Conservation (phyloP, 2,888 invertebrate species). For the Aporophyla lueneburgensis region DNA sequence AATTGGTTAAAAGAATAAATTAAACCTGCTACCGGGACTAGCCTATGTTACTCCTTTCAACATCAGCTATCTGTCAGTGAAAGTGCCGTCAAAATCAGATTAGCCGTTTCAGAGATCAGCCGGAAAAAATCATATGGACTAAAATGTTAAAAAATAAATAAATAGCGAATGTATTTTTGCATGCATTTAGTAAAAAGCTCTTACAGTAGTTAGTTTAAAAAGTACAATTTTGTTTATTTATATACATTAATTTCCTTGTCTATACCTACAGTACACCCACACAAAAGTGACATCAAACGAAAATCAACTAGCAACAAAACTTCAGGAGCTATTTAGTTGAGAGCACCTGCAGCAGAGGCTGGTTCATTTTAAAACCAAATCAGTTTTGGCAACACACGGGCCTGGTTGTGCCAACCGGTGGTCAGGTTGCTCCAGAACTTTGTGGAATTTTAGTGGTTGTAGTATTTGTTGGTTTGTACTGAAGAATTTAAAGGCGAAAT, state of each 20-base stretch:
- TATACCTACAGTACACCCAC: background rate
- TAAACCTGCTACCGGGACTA: too few relatives aligned
- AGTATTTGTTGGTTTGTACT: conserved; percentile 23
- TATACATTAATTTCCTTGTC: background rate
- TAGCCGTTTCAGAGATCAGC: too few relatives aligned
- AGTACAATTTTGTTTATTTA: too few relatives aligned
- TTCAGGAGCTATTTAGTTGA: conserved; percentile 39
- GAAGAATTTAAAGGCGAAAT: background rate
- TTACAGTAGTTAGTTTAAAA: too few relatives aligned
- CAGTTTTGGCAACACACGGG: conserved; percentile 65
- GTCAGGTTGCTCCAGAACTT: conserved; percentile 45
- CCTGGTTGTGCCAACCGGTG: conserved; percentile 46
- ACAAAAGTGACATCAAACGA: conserved; percentile 26
- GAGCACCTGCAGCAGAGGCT: conserved; percentile 37
- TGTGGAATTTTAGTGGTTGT: conserved; percentile 26
- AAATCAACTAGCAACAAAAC: conserved; percentile 24
- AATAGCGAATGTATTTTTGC: too few relatives aligned
- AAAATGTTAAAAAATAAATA: too few relatives aligned
- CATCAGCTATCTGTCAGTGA: too few relatives aligned
- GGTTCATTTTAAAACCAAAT: conserved; percentile 71
- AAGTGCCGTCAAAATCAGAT: too few relatives aligned
- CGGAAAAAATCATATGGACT: too few relatives aligned
- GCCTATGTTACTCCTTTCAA: too few relatives aligned
- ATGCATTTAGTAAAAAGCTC: too few relatives aligned
- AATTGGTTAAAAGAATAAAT: too few relatives aligned